Conservation (phyloP, 1,140 invertebrate genomes). For the Macrobrachium rosenbergii region DNA sequence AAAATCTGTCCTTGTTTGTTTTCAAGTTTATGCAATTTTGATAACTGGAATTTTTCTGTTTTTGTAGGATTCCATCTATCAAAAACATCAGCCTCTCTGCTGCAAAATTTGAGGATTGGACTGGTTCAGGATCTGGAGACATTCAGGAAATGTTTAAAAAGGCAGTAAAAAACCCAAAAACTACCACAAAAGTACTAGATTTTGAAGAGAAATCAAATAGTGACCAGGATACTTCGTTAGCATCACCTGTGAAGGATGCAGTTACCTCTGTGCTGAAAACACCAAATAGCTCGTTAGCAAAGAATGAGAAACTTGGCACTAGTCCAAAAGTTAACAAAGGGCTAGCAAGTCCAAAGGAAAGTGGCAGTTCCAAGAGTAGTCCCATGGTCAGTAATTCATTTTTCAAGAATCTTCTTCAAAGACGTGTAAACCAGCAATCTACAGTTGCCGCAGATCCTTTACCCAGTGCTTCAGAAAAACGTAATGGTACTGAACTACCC, state of each 20-base stretch:
- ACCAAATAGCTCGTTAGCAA: no score
- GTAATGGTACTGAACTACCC: not conserved
- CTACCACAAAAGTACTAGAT: constrained; percentile 1
- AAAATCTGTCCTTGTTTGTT: no score
- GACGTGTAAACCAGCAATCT: constrained; percentile 22
- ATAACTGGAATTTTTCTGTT: not conserved
- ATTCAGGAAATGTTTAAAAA: constrained; percentile 69
- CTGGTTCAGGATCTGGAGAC: constrained; percentile 70
- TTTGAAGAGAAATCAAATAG: not conserved
- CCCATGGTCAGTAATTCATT: constrained; percentile 43
- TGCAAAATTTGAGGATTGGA: constrained; percentile 81
- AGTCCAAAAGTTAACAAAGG: not conserved
- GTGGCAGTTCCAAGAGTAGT: not conserved
- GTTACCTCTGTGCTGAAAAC: no score
- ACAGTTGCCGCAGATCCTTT: not conserved
- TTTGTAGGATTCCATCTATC: constrained; percentile 71
- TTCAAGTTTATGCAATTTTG: no score
- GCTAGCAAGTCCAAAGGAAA: not conserved
- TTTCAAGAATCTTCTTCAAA: constrained; percentile 43
- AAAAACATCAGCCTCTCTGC: constrained; percentile 82
- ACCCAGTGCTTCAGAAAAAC: not conserved
- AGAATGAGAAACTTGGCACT: no score
- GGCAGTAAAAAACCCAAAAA: constrained; percentile 26
- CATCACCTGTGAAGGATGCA: no score
- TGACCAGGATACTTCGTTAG: not conserved